Evolutionary conservation across 2,113 vertebrate species (phyloP), one percentile per base, ranked within the genome.

Genomic region (Anser brachyrhynchus): DNA sequence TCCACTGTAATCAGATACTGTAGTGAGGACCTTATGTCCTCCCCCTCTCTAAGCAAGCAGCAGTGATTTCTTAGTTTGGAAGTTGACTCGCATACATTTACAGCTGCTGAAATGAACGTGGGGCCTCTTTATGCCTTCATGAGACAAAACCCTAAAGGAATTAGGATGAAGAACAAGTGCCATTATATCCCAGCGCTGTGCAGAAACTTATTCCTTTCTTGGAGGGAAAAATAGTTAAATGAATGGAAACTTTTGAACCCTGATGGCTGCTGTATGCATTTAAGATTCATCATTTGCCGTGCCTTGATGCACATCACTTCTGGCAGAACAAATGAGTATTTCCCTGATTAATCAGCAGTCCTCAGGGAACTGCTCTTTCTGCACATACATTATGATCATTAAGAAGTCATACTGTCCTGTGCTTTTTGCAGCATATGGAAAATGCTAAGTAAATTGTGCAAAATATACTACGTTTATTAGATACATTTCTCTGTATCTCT

Each of bases 271-370:
- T 90, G 51, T 20, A 17, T 83, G 92, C 78, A 85, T 77, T 89
- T 33, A 83, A 75, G 72, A 83, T 90, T 94, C 94, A 83, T 71
- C 85, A 54, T 86, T 46, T 92, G 92, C 90, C 81, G 78, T 93
- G 94, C 70, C 44, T 54, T 72, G 67, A 92, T 87, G 87, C 92
- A 82, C 90, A 88, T 78, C 80, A 55, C 46, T 90, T 87, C 91
- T 96, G 92, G 76, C 83, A 92, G 92, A 94, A 92, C 86, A 93
- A 93, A 93, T 79, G 91, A 93, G 74, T 57, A 87, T 93, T 92
- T 94, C 51, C 93, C 86, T 93, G 96, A 96, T 96, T 96, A 95
- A 96, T 92, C 92, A 89, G 94, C 17, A 67, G 49, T 67, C 96
- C 78, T 78, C 43, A 37, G 94, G 96, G 91, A 92, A 39, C 71